phyloP scores from a whole-genome alignment of 2,888 invertebrate species.

The Dryobotodes eremita region DNA sequence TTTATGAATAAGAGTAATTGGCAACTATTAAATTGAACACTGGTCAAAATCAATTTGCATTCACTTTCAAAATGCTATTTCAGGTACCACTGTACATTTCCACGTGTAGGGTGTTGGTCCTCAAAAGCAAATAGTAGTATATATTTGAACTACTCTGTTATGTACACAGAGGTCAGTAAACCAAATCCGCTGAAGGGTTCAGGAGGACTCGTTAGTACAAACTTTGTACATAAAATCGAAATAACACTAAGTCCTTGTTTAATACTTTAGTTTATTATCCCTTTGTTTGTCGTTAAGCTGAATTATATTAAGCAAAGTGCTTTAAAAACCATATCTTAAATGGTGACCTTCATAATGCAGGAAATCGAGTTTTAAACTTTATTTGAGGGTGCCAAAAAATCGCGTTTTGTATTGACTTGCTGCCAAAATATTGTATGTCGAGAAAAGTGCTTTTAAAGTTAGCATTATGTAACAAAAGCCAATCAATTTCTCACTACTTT shows the following conservation, averaged over 20 bases:
- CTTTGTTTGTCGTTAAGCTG: slow-evolving; percentile 39
- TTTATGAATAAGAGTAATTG: not conserved
- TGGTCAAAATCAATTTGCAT: not conserved
- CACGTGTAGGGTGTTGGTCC: not conserved
- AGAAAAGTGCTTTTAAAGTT: slow-evolving; percentile 46
- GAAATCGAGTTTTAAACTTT: slow-evolving; percentile 42
- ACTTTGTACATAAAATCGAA: slow-evolving; percentile 53
- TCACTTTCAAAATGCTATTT: not conserved
- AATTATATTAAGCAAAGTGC: slow-evolving; percentile 37
- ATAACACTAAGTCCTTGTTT: slow-evolving; percentile 50
- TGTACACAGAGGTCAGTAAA: slow-evolving; percentile 47
- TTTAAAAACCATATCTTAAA: slow-evolving; percentile 18
- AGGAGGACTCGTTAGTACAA: slow-evolving; percentile 31
- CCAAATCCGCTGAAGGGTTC: slow-evolving; percentile 40
- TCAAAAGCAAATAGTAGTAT: slow-evolving; percentile 9
- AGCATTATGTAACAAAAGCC: slow-evolving; percentile 10
- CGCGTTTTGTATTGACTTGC: slow-evolving; percentile 30
- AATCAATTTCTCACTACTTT: not conserved
- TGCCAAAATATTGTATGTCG: slow-evolving; percentile 48
- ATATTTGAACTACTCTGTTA: slow-evolving; percentile 21
- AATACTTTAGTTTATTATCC: slow-evolving; percentile 54
- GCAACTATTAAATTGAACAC: not conserved
- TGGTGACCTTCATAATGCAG: slow-evolving; percentile 29
- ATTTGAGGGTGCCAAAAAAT: slow-evolving; percentile 30
- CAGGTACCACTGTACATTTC: not conserved